Base-by-base conservation (phyloP, 2,888 invertebrate species). In the Lissocephala sabroskyi region DNA sequence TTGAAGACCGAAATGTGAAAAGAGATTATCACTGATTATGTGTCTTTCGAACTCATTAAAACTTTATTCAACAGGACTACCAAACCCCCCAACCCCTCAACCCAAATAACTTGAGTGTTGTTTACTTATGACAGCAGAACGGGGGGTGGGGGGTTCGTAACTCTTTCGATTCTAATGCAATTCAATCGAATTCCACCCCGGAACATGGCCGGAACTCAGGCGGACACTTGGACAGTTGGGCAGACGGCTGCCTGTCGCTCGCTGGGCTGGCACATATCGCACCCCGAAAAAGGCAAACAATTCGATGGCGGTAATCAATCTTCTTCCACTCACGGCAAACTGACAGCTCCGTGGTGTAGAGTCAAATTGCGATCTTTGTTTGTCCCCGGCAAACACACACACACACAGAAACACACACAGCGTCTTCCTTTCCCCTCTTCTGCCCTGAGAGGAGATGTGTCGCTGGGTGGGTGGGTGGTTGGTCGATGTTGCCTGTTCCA, bases 231-330 rank as follows among this genome's bases (percentile, higher is more conserved):
- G n/a, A n/a, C n/a, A n/a, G n/a, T n/a, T n/a, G n/a, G n/a, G n/a
- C n/a, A n/a, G n/a, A n/a, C n/a, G n/a, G n/a, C n/a, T n/a, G n/a
- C n/a, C n/a, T n/a, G n/a, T n/a, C n/a, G n/a, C n/a, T n/a, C n/a
- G n/a, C n/a, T n/a, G n/a, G n/a, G n/a, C n/a, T n/a, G n/a, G n/a
- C n/a, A n/a, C n/a, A n/a, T 37, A 40, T 45, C 59, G 51, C 51
- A 56, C 52, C 56, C 62, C 56, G 46, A 65, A 46, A 56, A 66
- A 62, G 56, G 64, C 73, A 77, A 79, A 81, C 79, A 82, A 77
- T 82, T 82, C 77, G 81, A 85, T 85, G 84, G 84, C 84, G 83
- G 85, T 84, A 84, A 85, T 85, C 84, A 85, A 85, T 85, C 84
- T 85, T 85, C 83, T 79, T 84, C 80, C 78, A 79, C 80, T 79